Evolutionary conservation across 2,113 vertebrate genomes (phyloP).

Genomic region (Ptyas mucosa): DNA sequence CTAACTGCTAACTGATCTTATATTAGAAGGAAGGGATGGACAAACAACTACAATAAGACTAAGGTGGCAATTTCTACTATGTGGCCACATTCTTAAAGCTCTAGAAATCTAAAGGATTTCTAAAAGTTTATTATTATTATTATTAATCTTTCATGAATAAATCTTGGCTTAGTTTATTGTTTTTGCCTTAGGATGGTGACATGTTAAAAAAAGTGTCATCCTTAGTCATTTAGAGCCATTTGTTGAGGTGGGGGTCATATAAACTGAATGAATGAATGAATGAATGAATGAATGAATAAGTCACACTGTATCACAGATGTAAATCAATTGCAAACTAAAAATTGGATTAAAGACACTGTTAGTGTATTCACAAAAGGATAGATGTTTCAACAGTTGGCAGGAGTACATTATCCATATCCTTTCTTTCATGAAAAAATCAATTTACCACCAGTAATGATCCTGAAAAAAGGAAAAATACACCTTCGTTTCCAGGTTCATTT

Average conservation of each 20-base stretch:
- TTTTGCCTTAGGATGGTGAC: not conserved
- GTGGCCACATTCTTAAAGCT: constrained; percentile 22
- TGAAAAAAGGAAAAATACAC: not conserved
- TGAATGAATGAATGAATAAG: not conserved
- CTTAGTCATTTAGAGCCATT: not conserved
- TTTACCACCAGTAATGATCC: not conserved
- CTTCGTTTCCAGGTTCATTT: not conserved
- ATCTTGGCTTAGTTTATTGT: constrained; percentile 30
- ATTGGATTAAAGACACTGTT: not conserved
- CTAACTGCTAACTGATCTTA: constrained; percentile 1
- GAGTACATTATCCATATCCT: not conserved
- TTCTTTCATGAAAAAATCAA: not conserved
- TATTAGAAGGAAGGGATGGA: not conserved
- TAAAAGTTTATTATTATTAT: not conserved
- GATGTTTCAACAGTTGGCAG: not conserved
- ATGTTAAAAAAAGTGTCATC: not conserved
- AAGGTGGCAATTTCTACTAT: not conserved
- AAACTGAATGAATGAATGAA: not conserved
- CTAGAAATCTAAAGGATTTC: constrained; percentile 40
- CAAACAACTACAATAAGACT: constrained; percentile 27
- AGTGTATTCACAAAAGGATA: not conserved
- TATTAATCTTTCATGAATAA: constrained; percentile 45
- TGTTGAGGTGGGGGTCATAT: not conserved
- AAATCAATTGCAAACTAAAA: not conserved
- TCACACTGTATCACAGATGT: not conserved